Evolutionary conservation across 2,113 vertebrate genomes (phyloP).

Genomic region (Brachyhypopomus occidentalis): DNA sequence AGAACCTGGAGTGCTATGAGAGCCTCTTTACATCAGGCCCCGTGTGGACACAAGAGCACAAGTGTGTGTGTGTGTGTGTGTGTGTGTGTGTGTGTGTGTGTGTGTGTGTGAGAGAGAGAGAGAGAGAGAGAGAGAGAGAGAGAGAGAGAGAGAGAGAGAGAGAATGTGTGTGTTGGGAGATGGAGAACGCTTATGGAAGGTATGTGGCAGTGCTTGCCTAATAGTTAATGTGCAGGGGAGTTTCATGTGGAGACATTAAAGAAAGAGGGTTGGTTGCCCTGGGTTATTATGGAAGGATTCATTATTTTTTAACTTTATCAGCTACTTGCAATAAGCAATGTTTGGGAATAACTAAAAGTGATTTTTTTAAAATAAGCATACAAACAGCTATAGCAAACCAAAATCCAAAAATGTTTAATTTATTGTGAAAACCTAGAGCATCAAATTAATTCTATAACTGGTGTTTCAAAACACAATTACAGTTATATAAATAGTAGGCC

Average conservation of each 20-base stretch:
- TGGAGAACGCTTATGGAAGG: slow-evolving; percentile 4
- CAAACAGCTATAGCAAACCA: too few relatives aligned
- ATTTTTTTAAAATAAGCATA: too few relatives aligned
- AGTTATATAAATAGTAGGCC: too few relatives aligned
- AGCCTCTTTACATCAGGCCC: slow-evolving; percentile 65
- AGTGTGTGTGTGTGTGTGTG: slow-evolving; percentile 34
- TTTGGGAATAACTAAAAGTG: too few relatives aligned
- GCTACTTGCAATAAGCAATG: too few relatives aligned
- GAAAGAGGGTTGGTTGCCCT: too few relatives aligned
- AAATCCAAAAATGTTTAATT: too few relatives aligned
- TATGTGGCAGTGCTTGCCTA: not conserved
- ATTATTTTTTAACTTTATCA: too few relatives aligned
- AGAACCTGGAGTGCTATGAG: slow-evolving; percentile 65
- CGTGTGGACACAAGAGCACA: slow-evolving; percentile 55
- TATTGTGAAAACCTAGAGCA: too few relatives aligned
- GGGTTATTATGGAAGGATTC: too few relatives aligned
- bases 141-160: slow-evolving; percentile 8
- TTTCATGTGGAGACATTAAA: not conserved
- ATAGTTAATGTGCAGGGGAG: not conserved
- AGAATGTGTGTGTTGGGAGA: not conserved
- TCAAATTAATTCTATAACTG: too few relatives aligned
- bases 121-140: slow-evolving; percentile 46
- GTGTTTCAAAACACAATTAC: too few relatives aligned
- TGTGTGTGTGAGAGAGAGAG: slow-evolving; percentile 33
- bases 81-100: slow-evolving; percentile 31